These are phyloP conservation scores for Todiramphus saurophagus DNA, from an alignment of 2,113 vertebrate genomes.

Conservation along the genomic window DNA sequence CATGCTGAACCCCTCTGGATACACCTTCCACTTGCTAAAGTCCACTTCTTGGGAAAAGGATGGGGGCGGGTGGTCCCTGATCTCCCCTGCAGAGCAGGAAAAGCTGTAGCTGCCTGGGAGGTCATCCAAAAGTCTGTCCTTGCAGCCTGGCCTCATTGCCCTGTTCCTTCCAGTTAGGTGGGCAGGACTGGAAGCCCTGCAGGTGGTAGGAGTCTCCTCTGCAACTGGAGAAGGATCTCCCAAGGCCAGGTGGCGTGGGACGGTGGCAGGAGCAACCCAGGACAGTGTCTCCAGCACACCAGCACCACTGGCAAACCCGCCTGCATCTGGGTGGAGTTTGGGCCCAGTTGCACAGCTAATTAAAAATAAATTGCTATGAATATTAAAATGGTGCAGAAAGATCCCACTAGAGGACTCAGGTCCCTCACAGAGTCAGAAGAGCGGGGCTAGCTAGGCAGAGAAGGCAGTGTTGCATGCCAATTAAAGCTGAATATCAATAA, in stretches of 20 bases:
- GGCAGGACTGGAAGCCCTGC: background rate
- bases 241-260: background rate
- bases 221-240: background rate
- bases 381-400: background rate
- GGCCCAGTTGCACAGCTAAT: background rate
- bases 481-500: slow-evolving; percentile 35
- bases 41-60: rapidly evolving
- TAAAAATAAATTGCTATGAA: slow-evolving; percentile 2
- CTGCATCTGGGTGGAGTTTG: background rate
- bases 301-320: background rate
- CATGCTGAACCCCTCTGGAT: background rate
- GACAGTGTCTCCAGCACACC: background rate
- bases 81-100: background rate
- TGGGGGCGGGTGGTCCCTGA: rapidly evolving
- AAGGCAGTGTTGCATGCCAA: background rate
- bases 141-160: rapidly evolving
- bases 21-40: background rate
- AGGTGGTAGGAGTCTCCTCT: background rate
- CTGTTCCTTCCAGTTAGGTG: rapidly evolving
- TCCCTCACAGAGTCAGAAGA: background rate
- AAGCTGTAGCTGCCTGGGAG: background rate
- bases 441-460: background rate
- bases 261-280: background rate
- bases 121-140: background rate
- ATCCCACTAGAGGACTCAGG: background rate